These are phyloP conservation scores for Bellardia bayeri DNA, from an alignment of 2,888 invertebrate genomes.

Conservation along the genomic window DNA sequence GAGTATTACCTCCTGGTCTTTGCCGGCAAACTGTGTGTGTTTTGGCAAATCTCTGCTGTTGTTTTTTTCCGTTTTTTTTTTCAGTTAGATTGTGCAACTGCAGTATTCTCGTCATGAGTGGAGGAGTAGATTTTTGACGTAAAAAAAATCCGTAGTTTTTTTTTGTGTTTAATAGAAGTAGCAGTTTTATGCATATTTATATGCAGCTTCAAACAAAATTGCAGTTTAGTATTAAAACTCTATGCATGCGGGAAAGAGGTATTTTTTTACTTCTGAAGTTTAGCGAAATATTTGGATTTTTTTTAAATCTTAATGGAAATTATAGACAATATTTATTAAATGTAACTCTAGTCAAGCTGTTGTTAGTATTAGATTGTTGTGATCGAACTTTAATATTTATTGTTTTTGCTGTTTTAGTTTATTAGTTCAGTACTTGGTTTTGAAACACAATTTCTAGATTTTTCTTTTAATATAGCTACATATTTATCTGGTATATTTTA, in stretches of 20 bases:
- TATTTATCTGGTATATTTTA: too few relatives aligned
- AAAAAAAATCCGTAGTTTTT: conserved; percentile 18
- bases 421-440: too few relatives aligned
- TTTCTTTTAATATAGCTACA: too few relatives aligned
- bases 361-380: too few relatives aligned
- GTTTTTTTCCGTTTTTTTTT: not conserved
- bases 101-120: not conserved
- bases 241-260: conserved; percentile 16
- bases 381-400: too few relatives aligned
- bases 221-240: conserved; percentile 42
- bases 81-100: not conserved
- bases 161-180: not conserved
- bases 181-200: conserved; percentile 40
- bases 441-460: too few relatives aligned
- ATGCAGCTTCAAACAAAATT: conserved; percentile 44
- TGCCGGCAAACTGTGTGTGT: conserved; percentile 3
- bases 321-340: too few relatives aligned
- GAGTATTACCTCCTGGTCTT: conserved; percentile 2
- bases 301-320: too few relatives aligned
- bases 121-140: conserved; percentile 13
- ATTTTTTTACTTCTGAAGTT: not conserved
- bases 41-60: not conserved
- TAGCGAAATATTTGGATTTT: not conserved
- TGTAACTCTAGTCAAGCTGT: too few relatives aligned
- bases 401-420: too few relatives aligned